Conservation (phyloP, 2,888 invertebrate species). For the Trissoscelio sp. region DNA sequence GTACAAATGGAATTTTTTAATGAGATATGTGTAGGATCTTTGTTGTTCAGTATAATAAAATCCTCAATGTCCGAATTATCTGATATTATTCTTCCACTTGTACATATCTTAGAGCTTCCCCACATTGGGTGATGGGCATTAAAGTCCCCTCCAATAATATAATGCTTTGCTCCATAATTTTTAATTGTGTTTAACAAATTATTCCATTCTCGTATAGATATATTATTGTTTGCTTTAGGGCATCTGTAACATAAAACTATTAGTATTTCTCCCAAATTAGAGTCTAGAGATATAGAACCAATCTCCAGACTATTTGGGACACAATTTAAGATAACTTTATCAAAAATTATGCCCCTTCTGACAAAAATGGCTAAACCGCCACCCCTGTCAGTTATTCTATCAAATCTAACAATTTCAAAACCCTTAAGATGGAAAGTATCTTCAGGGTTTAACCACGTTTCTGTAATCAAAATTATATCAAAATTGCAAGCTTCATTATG, state of each 20-base stretch:
- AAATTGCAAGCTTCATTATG: neutral
- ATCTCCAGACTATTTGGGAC: neutral
- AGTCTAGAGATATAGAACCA: neutral
- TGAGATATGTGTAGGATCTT: constrained; percentile 32
- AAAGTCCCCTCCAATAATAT: neutral
- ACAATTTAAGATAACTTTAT: neutral
- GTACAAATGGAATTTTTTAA: neutral
- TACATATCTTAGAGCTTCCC: neutral
- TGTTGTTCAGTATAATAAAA: constrained; percentile 22
- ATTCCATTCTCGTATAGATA: neutral
- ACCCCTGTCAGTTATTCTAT: neutral
- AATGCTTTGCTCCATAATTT: neutral
- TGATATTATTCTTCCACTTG: neutral
- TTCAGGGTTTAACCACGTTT: neutral
- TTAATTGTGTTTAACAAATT: neutral
- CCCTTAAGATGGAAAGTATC: neutral
- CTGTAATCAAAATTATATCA: neutral
- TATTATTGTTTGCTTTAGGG: neutral
- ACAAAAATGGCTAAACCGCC: neutral
- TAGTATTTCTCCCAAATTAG: neutral
- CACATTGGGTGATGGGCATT: neutral
- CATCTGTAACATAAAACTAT: neutral
- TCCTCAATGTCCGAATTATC: constrained; percentile 23
- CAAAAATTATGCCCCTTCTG: neutral
- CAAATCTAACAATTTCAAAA: neutral